These are phyloP conservation scores for Parazoanthus darwini DNA, from an alignment of 92 coral and sea anemone genomes.

Conservation along the genomic window DNA sequence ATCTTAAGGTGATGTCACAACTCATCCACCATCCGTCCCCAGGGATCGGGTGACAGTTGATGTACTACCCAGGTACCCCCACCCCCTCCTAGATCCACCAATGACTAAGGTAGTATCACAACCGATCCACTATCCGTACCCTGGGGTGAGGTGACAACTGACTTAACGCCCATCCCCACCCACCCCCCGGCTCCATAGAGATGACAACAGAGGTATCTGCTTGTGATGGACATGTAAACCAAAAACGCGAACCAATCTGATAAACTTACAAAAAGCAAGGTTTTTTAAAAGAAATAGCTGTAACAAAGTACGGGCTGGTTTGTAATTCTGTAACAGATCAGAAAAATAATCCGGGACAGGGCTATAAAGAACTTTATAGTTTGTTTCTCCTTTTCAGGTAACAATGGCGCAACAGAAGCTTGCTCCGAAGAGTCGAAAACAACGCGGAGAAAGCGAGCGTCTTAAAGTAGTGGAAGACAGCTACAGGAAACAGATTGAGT, in stretches of 20 bases:
- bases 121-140: background rate
- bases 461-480: slow-evolving; percentile 35
- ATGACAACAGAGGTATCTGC: too few relatives aligned
- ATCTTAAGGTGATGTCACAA: slow-evolving; percentile 44
- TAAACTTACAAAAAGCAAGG: too few relatives aligned
- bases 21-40: background rate
- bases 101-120: background rate
- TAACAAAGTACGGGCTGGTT: too few relatives aligned
- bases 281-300: too few relatives aligned
- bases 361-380: too few relatives aligned
- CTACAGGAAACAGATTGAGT: slow-evolving; percentile 49
- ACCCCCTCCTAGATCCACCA: too few relatives aligned
- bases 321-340: too few relatives aligned
- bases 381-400: slow-evolving; percentile 18
- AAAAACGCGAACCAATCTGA: too few relatives aligned
- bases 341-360: too few relatives aligned
- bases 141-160: background rate
- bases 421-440: slow-evolving; percentile 44
- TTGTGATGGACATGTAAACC: too few relatives aligned
- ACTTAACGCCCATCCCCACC: background rate
- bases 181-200: background rate
- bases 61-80: too few relatives aligned
- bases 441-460: slow-evolving; percentile 38
- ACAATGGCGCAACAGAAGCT: slow-evolving; percentile 26
- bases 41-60: too few relatives aligned